phyloP scores from a whole-genome alignment of 2,888 invertebrate genomes.

The Pseudanteris insignis region DNA sequence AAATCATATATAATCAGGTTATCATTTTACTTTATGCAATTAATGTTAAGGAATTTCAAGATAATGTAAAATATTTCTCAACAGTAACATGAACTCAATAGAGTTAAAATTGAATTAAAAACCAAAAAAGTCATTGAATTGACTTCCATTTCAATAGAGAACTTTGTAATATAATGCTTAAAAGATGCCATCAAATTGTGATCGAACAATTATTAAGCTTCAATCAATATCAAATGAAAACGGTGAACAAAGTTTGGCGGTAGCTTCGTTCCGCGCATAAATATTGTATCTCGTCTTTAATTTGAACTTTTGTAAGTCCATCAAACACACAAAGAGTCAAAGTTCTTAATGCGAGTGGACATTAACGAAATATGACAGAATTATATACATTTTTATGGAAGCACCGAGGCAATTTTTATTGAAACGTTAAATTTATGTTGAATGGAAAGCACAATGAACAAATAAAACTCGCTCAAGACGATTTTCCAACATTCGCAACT shows the following conservation, averaged over 20 bases:
- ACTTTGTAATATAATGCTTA: no score
- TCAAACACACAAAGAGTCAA: constrained; percentile 30
- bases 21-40: no score
- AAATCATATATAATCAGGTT: no score
- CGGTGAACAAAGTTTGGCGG: constrained; percentile 15
- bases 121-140: no score
- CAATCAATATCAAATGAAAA: constrained; percentile 15
- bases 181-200: not conserved
- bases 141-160: no score
- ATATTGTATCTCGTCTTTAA: constrained; percentile 28
- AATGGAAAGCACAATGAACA: constrained; percentile 24
- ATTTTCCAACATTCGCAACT: constrained; percentile 20
- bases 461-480: constrained; percentile 32
- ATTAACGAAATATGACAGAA: constrained; percentile 32
- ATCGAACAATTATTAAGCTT: constrained; percentile 17
- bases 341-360: constrained; percentile 30
- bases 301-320: constrained; percentile 31
- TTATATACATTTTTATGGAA: constrained; percentile 39
- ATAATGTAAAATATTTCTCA: no score
- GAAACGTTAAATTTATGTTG: constrained; percentile 35
- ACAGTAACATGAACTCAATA: no score
- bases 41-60: no score
- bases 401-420: constrained; percentile 32
- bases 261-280: constrained; percentile 13
- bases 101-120: no score